These are phyloP conservation scores for Pseudomyrmex cubaensis DNA, from an alignment of 1,140 invertebrate species.

Conservation along the genomic window DNA sequence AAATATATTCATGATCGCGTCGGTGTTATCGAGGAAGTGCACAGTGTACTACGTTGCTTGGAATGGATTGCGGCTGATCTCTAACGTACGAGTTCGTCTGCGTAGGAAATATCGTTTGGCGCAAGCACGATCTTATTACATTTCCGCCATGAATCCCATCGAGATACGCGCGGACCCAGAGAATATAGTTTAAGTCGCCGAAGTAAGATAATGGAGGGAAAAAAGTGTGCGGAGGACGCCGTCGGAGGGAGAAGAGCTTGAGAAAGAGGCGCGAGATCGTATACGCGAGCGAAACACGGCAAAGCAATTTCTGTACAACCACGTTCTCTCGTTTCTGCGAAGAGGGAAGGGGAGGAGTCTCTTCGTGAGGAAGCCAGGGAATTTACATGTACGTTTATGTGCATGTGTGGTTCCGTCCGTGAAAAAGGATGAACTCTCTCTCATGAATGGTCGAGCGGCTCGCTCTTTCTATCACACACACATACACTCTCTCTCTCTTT, in stretches of 20 bases:
- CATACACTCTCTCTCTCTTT: not conserved
- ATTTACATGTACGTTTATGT: slow-evolving; percentile 67
- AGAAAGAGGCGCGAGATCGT: slow-evolving; percentile 29
- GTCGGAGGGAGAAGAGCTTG: not conserved
- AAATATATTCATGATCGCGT: slow-evolving; percentile 49
- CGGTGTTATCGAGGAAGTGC: slow-evolving; percentile 31
- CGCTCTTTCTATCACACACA: not conserved
- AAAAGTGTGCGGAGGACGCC: slow-evolving; percentile 37
- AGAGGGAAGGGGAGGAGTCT: not conserved
- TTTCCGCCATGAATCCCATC: slow-evolving; percentile 63
- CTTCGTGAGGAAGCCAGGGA: slow-evolving; percentile 57
- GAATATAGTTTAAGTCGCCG: slow-evolving; percentile 57
- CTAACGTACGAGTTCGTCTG: slow-evolving; percentile 43
- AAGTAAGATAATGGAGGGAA: slow-evolving; percentile 71
- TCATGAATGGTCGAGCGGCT: slow-evolving; percentile 62
- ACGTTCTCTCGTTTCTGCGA: slow-evolving; percentile 72
- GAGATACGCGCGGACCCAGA: slow-evolving; percentile 14
- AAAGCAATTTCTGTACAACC: slow-evolving; percentile 75
- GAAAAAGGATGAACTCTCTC: slow-evolving; percentile 66
- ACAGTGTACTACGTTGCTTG: slow-evolving; percentile 4
- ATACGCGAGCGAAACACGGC: slow-evolving; percentile 69
- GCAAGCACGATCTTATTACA: slow-evolving; percentile 62
- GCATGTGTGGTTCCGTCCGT: slow-evolving; percentile 31
- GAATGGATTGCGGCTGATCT: slow-evolving; percentile 49
- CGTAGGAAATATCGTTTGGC: slow-evolving; percentile 55